Evolutionary conservation across 2,797 vertebrate genomes (phyloP).

Genomic region (Sciurus carolinensis): DNA sequence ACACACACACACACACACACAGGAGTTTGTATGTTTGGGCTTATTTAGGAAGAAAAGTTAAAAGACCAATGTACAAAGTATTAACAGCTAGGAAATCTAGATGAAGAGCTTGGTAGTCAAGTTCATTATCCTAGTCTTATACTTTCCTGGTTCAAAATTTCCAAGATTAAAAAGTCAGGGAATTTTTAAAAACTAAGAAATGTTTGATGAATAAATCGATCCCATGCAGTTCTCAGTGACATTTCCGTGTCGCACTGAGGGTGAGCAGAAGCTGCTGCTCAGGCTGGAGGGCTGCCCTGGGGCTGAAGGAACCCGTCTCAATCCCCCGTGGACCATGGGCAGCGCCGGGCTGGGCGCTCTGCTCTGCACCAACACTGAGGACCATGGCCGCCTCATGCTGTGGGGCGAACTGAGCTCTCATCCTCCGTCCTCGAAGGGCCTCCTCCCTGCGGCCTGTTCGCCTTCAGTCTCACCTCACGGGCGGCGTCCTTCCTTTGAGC

Average conservation of each 20-base stretch:
- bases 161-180: neutral
- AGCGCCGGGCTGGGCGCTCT: neutral
- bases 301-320: fast-evolving
- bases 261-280: neutral
- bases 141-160: conserved; percentile 12
- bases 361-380: neutral
- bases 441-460: neutral
- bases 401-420: conserved; percentile 2
- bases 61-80: neutral
- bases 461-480: neutral
- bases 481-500: neutral
- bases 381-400: neutral
- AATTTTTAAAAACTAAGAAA: neutral
- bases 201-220: conserved; percentile 5
- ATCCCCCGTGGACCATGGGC: fast-evolving
- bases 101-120: neutral
- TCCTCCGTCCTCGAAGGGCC: neutral
- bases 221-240: neutral
- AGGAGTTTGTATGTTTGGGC: too few relatives aligned
- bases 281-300: neutral
- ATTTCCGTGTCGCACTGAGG: neutral
- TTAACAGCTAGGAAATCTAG: neutral
- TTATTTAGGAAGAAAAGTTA: neutral
- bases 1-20: neutral
- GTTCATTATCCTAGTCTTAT: neutral